These are phyloP conservation scores for Sphinx pinastri DNA, from an alignment of 2,888 invertebrate genomes.

Conservation along the genomic window DNA sequence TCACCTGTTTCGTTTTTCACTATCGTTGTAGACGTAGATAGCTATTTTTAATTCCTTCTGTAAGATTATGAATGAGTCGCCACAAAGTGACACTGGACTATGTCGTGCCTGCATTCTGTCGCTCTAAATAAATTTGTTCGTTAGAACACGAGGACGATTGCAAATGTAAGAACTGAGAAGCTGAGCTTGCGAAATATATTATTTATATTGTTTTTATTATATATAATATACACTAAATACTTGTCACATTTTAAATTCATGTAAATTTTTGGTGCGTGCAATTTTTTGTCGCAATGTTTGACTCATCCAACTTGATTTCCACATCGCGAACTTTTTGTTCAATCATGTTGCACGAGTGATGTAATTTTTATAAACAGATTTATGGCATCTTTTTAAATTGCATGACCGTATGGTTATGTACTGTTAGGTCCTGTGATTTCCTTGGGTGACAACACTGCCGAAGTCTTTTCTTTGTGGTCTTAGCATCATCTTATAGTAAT, in stretches of 20 bases:
- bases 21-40: constrained; percentile 60
- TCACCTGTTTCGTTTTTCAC: constrained; percentile 77
- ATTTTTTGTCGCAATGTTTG: constrained; percentile 47
- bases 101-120: constrained; percentile 42
- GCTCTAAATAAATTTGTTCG: constrained; percentile 52
- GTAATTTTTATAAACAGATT: constrained; percentile 63
- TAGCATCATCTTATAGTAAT: too few species aligned
- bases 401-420: constrained; percentile 29
- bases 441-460: neutral
- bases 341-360: constrained; percentile 50
- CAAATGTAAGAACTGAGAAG: constrained; percentile 30
- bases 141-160: constrained; percentile 31
- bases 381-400: constrained; percentile 58
- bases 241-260: constrained; percentile 27
- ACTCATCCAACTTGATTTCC: constrained; percentile 49
- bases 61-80: constrained; percentile 71
- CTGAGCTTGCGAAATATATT: constrained; percentile 15
- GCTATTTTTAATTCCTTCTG: constrained; percentile 66
- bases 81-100: constrained; percentile 53
- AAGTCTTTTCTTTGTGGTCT: too few species aligned
- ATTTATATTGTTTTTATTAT: constrained; percentile 20
- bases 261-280: constrained; percentile 34
- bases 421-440: neutral
- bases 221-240: constrained; percentile 11
- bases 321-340: constrained; percentile 35